Base-by-base conservation (phyloP, 2,797 vertebrate species). In the Octomys mimax region DNA sequence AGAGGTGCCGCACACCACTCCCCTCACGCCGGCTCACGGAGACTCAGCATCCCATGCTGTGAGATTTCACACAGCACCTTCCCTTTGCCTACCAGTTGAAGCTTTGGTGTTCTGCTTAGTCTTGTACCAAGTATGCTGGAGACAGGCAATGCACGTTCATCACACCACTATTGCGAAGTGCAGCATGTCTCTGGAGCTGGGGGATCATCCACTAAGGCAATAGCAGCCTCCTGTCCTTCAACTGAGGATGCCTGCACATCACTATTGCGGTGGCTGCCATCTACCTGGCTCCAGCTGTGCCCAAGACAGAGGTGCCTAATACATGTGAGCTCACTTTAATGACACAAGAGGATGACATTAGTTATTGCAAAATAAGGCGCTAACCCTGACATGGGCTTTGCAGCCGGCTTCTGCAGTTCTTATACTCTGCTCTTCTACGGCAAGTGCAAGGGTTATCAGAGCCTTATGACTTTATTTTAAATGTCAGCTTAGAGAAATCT, bases 151-250 rank as follows among this genome's bases (percentile, higher is more conserved):
- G 9, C 49, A 0, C 12, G 39, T 9, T 12, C 42, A 57, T 52
- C 21, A 36, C 52, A 59, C 49, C 49, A n/a, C 21, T 2, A 0
- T 0, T 31, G 64, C 64, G 31, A 31, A 59, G 0, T 28, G 31
- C 28, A 49, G 8, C 8, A 7, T 0, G 36, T 22, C 18, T 21
- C 73, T 0, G 1, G 33, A 81, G 22, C 49, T 52, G 0, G 11
- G 59, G 52, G 52, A 14, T 19, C 0, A 6, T 24, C 28, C 3
- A 59, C 73, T 18, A 54, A 84, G 4, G 42, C 1, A 7, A 2
- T 18, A 21, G 6, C 6, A 1, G 22, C 24, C 85, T 85, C 49
- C 13, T 33, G 46, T 26, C n/a, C 49, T 8, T 10, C 9, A 62
- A 19, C 0, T 46, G 85, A 57, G 49, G 62, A 16, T 0, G 8